Evolutionary conservation across 2,888 invertebrate species (phyloP).

Genomic region (Tiliacea citrago): DNA sequence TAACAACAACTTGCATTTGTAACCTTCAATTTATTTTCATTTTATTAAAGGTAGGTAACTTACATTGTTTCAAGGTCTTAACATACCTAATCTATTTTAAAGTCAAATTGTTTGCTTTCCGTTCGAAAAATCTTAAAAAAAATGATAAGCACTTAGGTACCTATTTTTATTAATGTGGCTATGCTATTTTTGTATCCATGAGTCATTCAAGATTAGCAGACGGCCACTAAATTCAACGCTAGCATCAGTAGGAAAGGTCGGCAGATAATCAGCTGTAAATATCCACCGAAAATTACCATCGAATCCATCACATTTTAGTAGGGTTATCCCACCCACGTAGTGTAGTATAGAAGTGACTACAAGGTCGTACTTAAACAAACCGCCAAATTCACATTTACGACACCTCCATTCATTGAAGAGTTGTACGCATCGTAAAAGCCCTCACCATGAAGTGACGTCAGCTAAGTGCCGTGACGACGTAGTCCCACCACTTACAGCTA

Average conservation of each 20-base stretch:
- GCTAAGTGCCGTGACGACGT: slow-evolving; percentile 71
- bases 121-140: slow-evolving; percentile 5
- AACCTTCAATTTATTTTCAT: background rate
- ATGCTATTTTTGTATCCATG: slow-evolving; percentile 22
- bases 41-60: no score
- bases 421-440: slow-evolving; percentile 81
- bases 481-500: slow-evolving; percentile 76
- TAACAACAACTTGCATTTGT: background rate
- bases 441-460: slow-evolving; percentile 81
- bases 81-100: background rate
- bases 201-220: slow-evolving; percentile 33
- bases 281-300: slow-evolving; percentile 19
- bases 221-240: slow-evolving; percentile 10
- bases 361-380: slow-evolving; percentile 64
- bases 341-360: slow-evolving; percentile 52
- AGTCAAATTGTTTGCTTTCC: background rate
- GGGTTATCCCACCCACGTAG: slow-evolving; percentile 38
- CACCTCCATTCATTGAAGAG: slow-evolving; percentile 82
- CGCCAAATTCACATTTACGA: slow-evolving; percentile 83
- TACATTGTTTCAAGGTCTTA: background rate
- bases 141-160: slow-evolving; percentile 23
- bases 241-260: slow-evolving; percentile 26
- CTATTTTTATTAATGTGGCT: background rate
- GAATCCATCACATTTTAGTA: slow-evolving; percentile 28
- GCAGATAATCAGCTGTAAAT: slow-evolving; percentile 16